Percentiles rank a stretch among this genome's conserved stretches.
Evolutionary conservation across 2,797 vertebrate species (phyloP).

Genomic region (Pseudocheirus occidentalis): DNA sequence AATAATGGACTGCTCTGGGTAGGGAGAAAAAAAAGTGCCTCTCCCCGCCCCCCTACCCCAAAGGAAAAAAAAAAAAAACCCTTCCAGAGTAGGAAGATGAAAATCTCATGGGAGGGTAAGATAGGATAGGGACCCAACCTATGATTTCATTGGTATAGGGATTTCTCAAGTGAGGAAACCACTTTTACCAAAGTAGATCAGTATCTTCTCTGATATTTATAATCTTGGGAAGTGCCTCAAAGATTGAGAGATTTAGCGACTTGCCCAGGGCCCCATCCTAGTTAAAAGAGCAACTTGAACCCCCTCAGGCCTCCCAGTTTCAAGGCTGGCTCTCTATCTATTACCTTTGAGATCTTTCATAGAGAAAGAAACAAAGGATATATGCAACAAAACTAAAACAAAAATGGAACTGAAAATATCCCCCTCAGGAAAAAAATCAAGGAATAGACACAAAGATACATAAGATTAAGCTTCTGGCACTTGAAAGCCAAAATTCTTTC

Average conservation of each 20-base stretch:
- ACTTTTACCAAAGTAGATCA: background rate
- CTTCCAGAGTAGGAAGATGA: background rate
- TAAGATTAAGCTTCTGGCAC: background rate
- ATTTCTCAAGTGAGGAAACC: background rate
- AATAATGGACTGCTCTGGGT: background rate
- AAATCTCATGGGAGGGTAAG: background rate
- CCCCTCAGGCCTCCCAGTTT: background rate
- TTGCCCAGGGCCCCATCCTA: background rate
- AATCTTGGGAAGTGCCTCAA: background rate
- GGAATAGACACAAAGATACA: background rate
- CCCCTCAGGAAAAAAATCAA: background rate
- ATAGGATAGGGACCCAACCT: background rate
- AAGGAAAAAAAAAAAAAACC: too few species aligned
- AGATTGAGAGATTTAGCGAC: background rate
- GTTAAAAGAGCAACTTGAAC: background rate
- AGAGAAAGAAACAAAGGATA: background rate
- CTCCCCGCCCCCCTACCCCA: too few species aligned
- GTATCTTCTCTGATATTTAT: background rate
- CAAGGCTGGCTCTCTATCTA: background rate
- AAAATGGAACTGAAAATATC: background rate
- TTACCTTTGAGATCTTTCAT: background rate
- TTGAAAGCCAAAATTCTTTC: background rate
- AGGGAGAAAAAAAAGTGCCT: too few species aligned
- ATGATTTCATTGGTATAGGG: background rate
- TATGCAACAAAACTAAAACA: background rate